phyloP scores from a whole-genome alignment of 2,888 invertebrate species.

The Habroteleia sp. region DNA sequence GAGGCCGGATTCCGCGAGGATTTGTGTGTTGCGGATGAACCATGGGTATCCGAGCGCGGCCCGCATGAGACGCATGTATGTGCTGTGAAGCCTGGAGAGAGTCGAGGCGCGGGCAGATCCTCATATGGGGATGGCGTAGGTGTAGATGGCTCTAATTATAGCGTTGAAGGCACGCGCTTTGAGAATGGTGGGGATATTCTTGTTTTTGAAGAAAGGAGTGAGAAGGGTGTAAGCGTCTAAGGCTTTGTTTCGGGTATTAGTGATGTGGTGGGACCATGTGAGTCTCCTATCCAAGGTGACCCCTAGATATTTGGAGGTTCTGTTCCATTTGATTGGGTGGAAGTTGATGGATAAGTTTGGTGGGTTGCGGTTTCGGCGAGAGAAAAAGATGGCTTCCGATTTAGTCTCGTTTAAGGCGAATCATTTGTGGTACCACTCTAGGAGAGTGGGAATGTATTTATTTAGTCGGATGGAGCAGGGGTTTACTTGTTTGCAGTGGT shows the following conservation, averaged over 20 bases:
- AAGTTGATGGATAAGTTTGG: not conserved
- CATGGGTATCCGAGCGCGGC: slow-evolving; percentile 1
- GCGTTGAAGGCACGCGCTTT: slow-evolving; percentile 43
- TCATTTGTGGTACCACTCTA: slow-evolving; percentile 27
- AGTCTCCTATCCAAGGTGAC: slow-evolving; percentile 28
- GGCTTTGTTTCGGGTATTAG: slow-evolving; percentile 7
- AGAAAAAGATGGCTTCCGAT: slow-evolving; percentile 30
- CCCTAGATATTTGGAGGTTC: slow-evolving; percentile 31
- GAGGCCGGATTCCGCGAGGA: slow-evolving; percentile 7
- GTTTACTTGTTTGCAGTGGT: not conserved
- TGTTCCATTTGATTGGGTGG: slow-evolving; percentile 19
- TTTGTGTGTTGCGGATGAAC: slow-evolving; percentile 28
- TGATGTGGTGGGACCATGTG: slow-evolving; percentile 8
- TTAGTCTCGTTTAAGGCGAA: slow-evolving; percentile 29
- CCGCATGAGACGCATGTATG: not conserved
- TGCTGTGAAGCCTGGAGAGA: not conserved
- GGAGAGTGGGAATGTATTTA: slow-evolving; percentile 2
- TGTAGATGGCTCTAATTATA: slow-evolving; percentile 36
- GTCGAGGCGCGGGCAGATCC: not conserved
- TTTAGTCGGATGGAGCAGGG: slow-evolving; percentile 6
- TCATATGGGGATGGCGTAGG: slow-evolving; percentile 26
- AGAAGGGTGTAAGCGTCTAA: slow-evolving; percentile 7
- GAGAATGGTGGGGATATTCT: not conserved
- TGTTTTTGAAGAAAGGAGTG: not conserved
- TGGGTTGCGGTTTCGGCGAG: not conserved